phyloP scores from a whole-genome alignment of 2,113 vertebrate genomes.

The Hypomesus transpacificus region DNA sequence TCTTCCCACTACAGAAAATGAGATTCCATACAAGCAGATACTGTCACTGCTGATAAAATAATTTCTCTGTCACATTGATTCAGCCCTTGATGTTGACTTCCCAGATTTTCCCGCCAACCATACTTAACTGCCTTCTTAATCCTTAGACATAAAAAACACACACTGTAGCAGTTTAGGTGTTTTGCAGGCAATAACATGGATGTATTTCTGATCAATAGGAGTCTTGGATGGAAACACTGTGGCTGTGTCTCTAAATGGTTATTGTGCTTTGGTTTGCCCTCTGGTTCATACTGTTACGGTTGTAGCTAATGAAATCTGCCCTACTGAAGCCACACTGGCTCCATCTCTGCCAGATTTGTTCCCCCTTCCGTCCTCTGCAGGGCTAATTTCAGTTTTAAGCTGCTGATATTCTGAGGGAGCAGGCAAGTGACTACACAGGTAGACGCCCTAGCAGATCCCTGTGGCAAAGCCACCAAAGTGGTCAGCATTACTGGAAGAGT shows the following conservation, averaged over 20 bases:
- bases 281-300: constrained; percentile 15
- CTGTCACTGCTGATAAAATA: too few relatives aligned
- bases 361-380: constrained; percentile 4
- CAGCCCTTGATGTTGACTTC: too few relatives aligned
- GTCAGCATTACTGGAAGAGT: neutral
- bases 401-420: constrained; percentile 48
- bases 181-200: too few relatives aligned
- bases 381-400: constrained; percentile 63
- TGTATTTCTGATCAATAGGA: neutral
- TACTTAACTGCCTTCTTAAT: too few relatives aligned
- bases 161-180: too few relatives aligned
- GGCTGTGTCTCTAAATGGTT: neutral
- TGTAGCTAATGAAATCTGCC: constrained; percentile 51
- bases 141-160: too few relatives aligned
- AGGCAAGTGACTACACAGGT: constrained; percentile 44
- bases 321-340: constrained; percentile 23
- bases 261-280: constrained; percentile 1
- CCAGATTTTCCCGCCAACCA: too few relatives aligned
- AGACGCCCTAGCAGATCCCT: constrained; percentile 20
- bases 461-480: neutral
- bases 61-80: too few relatives aligned
- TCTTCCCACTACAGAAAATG: too few relatives aligned
- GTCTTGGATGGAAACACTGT: constrained; percentile 11
- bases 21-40: too few relatives aligned
- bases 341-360: neutral